Conservation (phyloP, 2,113 vertebrate genomes). For the Ameiurus melas region DNA sequence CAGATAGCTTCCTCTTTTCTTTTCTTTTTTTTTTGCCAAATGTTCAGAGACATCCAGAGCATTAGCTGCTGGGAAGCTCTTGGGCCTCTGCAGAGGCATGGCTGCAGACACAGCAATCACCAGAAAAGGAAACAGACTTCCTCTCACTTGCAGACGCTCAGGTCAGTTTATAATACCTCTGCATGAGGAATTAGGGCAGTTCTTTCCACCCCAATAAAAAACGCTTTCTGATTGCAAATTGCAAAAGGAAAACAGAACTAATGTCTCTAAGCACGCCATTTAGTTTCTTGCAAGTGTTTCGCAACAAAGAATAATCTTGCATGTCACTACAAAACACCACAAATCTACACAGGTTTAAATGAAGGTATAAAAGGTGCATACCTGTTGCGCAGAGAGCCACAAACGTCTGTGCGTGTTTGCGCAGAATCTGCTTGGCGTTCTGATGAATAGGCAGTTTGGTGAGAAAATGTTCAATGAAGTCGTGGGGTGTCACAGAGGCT, state of each 20-base stretch:
- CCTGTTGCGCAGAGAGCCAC: conserved; percentile 98
- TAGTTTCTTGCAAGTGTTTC: background rate
- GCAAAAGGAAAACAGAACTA: background rate
- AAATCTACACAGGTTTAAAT: background rate
- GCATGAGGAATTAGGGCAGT: conserved; percentile 44
- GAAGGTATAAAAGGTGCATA: conserved; percentile 58
- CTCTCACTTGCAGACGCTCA: conserved; percentile 48
- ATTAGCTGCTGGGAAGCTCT: conserved; percentile 19
- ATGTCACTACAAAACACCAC: conserved; percentile 1
- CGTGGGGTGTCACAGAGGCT: conserved; percentile 93
- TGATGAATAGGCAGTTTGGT: conserved; percentile 89
- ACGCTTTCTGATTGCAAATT: conserved; percentile 25
- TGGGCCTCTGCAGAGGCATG: conserved; percentile 37
- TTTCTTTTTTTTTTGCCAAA: conserved; percentile 19
- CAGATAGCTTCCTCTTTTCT: conserved; percentile 23
- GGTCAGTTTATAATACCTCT: conserved; percentile 53
- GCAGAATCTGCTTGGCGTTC: conserved; percentile 91
- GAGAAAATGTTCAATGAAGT: conserved; percentile 98
- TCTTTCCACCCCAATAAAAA: conserved; percentile 49
- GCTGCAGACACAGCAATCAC: conserved; percentile 49
- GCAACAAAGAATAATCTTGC: conserved; percentile 5
- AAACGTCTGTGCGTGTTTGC: conserved; percentile 97
- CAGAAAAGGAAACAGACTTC: conserved; percentile 54
- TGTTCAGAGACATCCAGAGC: conserved; percentile 18
- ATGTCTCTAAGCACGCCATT: background rate